Evolutionary conservation across 1,140 invertebrate genomes (phyloP), one percentile per base, ranked within the genome.

Genomic region (Drosophila orena): DNA sequence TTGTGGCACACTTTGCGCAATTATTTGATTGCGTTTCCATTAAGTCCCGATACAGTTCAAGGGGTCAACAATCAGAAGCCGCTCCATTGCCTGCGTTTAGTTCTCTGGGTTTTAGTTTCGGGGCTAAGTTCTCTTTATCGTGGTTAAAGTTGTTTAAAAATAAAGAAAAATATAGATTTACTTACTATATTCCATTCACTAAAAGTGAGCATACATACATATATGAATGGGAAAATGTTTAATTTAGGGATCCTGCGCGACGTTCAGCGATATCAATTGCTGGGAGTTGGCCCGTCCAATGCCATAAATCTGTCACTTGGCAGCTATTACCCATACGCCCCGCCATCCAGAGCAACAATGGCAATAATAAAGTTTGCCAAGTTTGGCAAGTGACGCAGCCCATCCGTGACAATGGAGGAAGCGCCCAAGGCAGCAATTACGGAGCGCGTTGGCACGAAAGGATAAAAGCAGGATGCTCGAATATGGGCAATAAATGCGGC

Each of bases 1-100:
- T 89, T 89, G 84, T 89, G 84, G 84, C 84, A 89, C 84, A 89
- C 84, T 89, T 89, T 89, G 77, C 77, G 77, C 80, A 89, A 89
- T 89, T 89, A 89, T 89, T 89, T 84, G 79, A 89, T 89, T 89
- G 84, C 84, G 84, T 89, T 89, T 89, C 84, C 55, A 89, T 89
- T 84, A 89, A 84, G 84, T 84, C 79, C 77, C 79, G 79, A 89
- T 89, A 74, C 64, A 89, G 85, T 84, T 89, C 84, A 89, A 75
- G 53, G 78, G 84, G 70, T 89, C 84, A 89, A 89, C 84, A 89
- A 89, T 89, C 84, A 89, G 84, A 80, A 89, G 84, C 84, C 47
- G 50, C 57, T 61, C 62, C 62, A 75, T 71, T 58, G 60, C 58
- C 62, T 66, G 43, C 66, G 74, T 65, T 77, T 81, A 72, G 55